phyloP scores from a whole-genome alignment of 1,140 invertebrate genomes.

The Eufriesea mexicana region DNA sequence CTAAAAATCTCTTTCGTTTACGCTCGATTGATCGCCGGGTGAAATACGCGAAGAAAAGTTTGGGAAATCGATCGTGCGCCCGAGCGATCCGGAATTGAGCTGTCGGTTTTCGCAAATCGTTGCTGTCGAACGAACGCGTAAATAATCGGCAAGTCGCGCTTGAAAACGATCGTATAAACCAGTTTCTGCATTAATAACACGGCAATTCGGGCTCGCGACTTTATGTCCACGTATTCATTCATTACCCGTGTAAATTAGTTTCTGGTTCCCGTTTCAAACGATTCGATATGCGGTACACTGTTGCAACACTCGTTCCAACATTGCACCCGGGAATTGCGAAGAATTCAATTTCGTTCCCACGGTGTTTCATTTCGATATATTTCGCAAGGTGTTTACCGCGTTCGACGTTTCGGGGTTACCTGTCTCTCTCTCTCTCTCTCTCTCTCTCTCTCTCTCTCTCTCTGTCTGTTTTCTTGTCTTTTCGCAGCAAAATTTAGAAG shows the following conservation, averaged over 20 bases:
- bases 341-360: slow-evolving; percentile 6
- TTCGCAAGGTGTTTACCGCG: background rate
- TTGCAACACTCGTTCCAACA: background rate
- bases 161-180: background rate
- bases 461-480: no score
- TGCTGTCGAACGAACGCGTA: background rate
- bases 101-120: background rate
- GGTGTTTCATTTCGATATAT: background rate
- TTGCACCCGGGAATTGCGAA: background rate
- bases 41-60: background rate
- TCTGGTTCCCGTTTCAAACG: background rate
- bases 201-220: background rate
- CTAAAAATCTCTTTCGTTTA: background rate
- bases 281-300: background rate
- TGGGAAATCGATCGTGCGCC: background rate
- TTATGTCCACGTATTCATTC: background rate
- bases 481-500: background rate
- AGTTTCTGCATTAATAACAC: slow-evolving; percentile 22
- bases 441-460: background rate
- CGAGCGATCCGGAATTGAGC: background rate
- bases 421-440: background rate
- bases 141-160: background rate
- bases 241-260: slow-evolving; percentile 18
- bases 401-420: background rate
- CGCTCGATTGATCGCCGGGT: background rate